Evolutionary conservation across 2,797 vertebrate genomes (phyloP), one percentile per base, ranked within the genome.

Genomic region (Siniperca undulata): DNA sequence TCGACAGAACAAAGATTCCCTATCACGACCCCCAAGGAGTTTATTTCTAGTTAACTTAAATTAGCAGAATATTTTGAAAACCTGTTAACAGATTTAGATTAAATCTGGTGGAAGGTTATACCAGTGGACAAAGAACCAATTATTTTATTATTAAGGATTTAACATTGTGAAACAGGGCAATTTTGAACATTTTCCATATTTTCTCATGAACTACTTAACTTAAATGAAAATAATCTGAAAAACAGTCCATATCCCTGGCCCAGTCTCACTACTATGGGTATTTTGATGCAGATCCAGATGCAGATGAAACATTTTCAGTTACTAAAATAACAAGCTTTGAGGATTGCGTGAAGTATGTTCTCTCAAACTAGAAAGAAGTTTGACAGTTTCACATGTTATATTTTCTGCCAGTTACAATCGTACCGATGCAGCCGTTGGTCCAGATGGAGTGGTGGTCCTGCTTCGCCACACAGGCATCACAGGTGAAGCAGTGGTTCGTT

Each of bases 401-500:
- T 24, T 44, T 58, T 53, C 24, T n/a, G 40, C 1, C 14, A 8
- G 9, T 20, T 61, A 9, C 3, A 1, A 5, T 38, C 19, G 2
- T 78, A 93, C 98, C 98, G 89, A 99, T 89, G 89, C 98, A 99
- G 81, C 90, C 89, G 84, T 98, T 98, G 86, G 95, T 97, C 97
- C 97, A 99, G 42, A 97, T 19, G 1, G 97, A 99, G 93, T 99
- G 98, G 55, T 99, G 98, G 88, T 99, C 98, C 6, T 96, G 98
- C 75, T 96, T 98, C 10, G 97, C 97, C 44, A 99, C 96, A 68
- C 98, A 99, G 16, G 95, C 92, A 13, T 97, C 96, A 77, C 98
- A 99, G 58, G 75, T 65, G 27, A 95, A 95, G 94, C 99, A 99
- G 87, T 99, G 98, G 83, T 94, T 86, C 2, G 97, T 96, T 84